Percentiles rank a stretch among this genome's conserved stretches.
Evolutionary conservation across 2,888 invertebrate genomes (phyloP).

Genomic region (Allophyes oxyacanthae): DNA sequence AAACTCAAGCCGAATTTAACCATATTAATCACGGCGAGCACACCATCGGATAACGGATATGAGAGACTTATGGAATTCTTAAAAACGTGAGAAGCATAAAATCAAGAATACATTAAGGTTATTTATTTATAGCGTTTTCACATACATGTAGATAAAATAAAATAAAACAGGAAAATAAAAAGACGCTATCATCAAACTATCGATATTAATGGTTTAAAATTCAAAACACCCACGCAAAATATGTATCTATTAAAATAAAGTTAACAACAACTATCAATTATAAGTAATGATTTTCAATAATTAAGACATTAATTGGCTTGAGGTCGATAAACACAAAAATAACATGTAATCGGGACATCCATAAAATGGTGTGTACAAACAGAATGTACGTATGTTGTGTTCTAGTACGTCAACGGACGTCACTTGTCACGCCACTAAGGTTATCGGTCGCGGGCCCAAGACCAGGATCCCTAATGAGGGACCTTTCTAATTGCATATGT

Average conservation of each 20-base stretch:
- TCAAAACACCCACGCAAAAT: conserved; percentile 6
- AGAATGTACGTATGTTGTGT: conserved; percentile 58
- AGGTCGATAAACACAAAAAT: conserved; percentile 40
- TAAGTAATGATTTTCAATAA: conserved; percentile 34
- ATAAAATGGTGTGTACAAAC: conserved; percentile 37
- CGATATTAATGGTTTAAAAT: not conserved
- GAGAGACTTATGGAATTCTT: no score
- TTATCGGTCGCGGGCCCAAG: conserved; percentile 68
- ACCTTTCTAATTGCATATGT: conserved; percentile 70
- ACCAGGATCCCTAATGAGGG: conserved; percentile 72
- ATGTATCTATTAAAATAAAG: conserved; percentile 15
- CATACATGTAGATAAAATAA: not conserved
- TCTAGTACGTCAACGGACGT: conserved; percentile 63
- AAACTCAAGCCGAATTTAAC: no score
- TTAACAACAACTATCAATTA: conserved; percentile 35
- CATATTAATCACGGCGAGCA: no score
- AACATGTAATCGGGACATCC: conserved; percentile 30
- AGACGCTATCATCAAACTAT: conserved; percentile 1
- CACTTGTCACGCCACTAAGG: conserved; percentile 78
- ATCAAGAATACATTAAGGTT: not conserved
- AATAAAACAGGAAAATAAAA: conserved; percentile 14
- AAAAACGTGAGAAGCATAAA: no score
- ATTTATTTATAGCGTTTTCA: not conserved
- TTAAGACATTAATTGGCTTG: conserved; percentile 34
- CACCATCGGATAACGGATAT: no score